phyloP scores from a whole-genome alignment of 2,888 invertebrate genomes.

The Crossocerus cetratus region DNA sequence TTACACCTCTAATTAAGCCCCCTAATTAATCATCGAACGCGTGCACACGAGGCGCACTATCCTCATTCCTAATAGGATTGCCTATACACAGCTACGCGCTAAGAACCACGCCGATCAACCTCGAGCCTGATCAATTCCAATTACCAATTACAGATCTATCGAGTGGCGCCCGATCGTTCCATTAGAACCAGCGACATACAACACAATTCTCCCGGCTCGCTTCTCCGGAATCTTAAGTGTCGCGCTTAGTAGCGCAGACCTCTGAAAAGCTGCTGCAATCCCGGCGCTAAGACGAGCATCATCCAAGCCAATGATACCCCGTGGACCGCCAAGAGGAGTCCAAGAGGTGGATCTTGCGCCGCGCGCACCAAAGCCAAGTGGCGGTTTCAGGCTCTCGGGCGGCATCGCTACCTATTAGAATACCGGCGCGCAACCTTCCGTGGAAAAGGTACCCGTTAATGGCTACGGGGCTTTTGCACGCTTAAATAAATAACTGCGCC shows the following conservation, averaged over 20 bases:
- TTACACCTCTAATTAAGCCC: conserved; percentile 61
- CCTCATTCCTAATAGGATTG: not conserved
- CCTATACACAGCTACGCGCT: not conserved
- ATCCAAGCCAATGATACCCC: too few relatives aligned
- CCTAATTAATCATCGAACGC: conserved; percentile 59
- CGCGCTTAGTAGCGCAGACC: too few relatives aligned
- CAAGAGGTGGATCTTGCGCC: too few relatives aligned
- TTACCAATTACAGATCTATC: too few relatives aligned
- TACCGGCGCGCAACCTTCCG: conserved; percentile 38
- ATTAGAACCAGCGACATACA: too few relatives aligned
- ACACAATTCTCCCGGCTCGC: too few relatives aligned
- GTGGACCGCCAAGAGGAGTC: too few relatives aligned
- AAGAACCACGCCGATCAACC: not conserved
- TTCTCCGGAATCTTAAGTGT: too few relatives aligned
- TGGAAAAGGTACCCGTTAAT: conserved; percentile 54
- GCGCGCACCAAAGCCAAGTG: not conserved
- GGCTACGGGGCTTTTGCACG: conserved; percentile 58
- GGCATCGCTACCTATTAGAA: conserved; percentile 53
- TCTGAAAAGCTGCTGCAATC: too few relatives aligned
- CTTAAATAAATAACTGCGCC: conserved; percentile 58
- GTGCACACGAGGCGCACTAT: not conserved
- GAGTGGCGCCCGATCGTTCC: too few relatives aligned
- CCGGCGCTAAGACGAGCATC: too few relatives aligned
- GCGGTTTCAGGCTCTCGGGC: conserved; percentile 4
- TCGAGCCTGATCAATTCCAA: too few relatives aligned